A percentile compares a stretch with the other conserved stretches of the same genome.
Conservation (phyloP, 2,888 invertebrate species). For the Caenorhabditis panamensis region DNA sequence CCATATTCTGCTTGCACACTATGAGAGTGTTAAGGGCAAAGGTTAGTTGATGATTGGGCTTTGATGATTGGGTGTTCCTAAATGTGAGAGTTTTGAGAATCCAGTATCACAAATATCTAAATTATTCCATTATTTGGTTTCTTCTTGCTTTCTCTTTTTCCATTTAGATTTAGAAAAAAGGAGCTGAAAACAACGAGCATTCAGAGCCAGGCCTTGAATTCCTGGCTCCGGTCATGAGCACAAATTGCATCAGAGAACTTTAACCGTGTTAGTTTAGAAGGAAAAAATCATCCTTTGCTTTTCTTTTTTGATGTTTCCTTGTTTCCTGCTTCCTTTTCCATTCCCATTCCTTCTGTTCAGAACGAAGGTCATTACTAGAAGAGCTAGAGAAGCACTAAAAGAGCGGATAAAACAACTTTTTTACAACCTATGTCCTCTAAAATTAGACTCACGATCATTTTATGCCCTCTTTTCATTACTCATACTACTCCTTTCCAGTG, state of each 20-base stretch:
- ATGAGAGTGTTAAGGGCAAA: conserved; percentile 39
- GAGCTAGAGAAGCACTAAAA: conserved; percentile 14
- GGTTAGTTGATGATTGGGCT: conserved; percentile 40
- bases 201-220: background rate
- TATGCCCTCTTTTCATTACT: conserved; percentile 21
- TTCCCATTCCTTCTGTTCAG: conserved; percentile 12
- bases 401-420: conserved; percentile 24
- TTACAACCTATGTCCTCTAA: conserved; percentile 25
- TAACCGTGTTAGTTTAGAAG: too few species aligned
- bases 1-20: conserved; percentile 47
- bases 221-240: conserved; percentile 6
- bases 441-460: conserved; percentile 40
- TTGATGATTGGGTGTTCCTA: conserved; percentile 14
- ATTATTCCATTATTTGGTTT: conserved; percentile 22
- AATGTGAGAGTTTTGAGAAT: background rate
- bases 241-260: conserved; percentile 37
- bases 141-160: background rate
- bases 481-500: conserved; percentile 1
- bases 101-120: background rate
- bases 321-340: conserved; percentile 5
- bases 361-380: conserved; percentile 6
- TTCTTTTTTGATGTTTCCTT: background rate
- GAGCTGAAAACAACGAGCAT: background rate
- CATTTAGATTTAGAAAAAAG: background rate
- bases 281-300: conserved; percentile 10